Evolutionary conservation across 1,140 invertebrate species (phyloP), one percentile per base, ranked within the genome.

Genomic region (Oryctes rhinoceros): DNA sequence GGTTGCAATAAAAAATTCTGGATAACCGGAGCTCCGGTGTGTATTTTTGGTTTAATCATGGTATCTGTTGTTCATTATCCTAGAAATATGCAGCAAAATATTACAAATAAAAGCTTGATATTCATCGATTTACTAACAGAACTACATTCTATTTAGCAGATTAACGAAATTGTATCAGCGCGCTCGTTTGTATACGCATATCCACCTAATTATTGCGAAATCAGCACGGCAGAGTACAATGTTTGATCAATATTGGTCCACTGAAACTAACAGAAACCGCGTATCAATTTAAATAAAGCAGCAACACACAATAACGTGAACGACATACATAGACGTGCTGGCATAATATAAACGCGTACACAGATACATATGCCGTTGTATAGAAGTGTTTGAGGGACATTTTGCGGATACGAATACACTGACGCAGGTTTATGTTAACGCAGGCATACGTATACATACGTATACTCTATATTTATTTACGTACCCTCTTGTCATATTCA

Each of bases 271-370:
- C 18, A 6, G 65, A 71, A 71, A 71, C 65, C 65, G 20, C 65
- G 65, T 71, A 71, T 71, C 65, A 71, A 71, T 71, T 71, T 71
- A 71, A 71, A 71, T 71, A 71, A 71, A 71, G 20, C 65, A 71
- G 3, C 24, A 9, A 71, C 24, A 62, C 9, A 71, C 65, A 71
- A 71, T 71, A 71, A 24, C 20, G 24, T 10, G 65, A 71, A 18
- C 65, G 65, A 71, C 65, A 71, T 71, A 44, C 53, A 59, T 59
- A n/a, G 13, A 59, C n/a, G 18, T 59, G 9, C 39, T 44, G 5
- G 18, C n/a, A 59, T 11, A 24, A 67, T 9, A 67, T 67, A 20
- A 15, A 71, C 7, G 9, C 24, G 24, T 71, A 71, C 15, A 71
- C 18, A 48, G 9, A 53, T 53, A 11, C 10, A n/a, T 53, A 59